These are phyloP conservation scores for Battus philenor DNA, from an alignment of 1,140 invertebrate genomes.

Conservation along the genomic window DNA sequence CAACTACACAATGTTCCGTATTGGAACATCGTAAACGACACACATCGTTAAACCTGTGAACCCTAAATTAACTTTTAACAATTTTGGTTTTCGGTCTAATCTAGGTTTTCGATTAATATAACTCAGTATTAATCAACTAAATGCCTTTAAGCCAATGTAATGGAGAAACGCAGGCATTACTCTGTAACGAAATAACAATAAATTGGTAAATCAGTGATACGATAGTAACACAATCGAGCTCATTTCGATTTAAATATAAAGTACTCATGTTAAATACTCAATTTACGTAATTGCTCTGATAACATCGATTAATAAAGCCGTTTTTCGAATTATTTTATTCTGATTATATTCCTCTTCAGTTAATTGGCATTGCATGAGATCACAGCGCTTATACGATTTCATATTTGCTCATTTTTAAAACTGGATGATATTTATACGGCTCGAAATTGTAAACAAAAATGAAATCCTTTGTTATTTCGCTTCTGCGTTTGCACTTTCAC, in stretches of 20 bases:
- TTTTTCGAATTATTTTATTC: slow-evolving; percentile 17
- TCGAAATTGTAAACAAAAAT: slow-evolving; percentile 5
- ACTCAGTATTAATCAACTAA: no score
- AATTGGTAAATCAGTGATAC: slow-evolving; percentile 33
- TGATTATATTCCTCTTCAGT: slow-evolving; percentile 17
- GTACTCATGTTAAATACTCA: slow-evolving; percentile 35
- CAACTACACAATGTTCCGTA: no score
- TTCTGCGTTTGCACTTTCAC: background rate
- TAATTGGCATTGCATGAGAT: slow-evolving; percentile 15
- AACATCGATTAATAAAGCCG: slow-evolving; percentile 29
- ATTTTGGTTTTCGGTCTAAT: no score
- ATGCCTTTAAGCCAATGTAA: no score
- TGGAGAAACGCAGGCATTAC: slow-evolving; percentile 5
- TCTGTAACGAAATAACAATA: slow-evolving; percentile 23
- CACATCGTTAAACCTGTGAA: no score
- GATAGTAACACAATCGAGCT: slow-evolving; percentile 33
- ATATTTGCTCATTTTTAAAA: slow-evolving; percentile 14
- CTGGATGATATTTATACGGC: slow-evolving; percentile 2
- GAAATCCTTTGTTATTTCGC: slow-evolving; percentile 1
- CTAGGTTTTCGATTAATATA: no score
- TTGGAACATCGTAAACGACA: no score
- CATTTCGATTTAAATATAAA: slow-evolving; percentile 42
- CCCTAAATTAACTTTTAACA: no score
- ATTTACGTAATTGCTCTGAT: slow-evolving; percentile 29
- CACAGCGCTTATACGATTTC: slow-evolving; percentile 10